These are phyloP conservation scores for Epiblema foenella DNA, from an alignment of 2,888 invertebrate species.

Conservation along the genomic window DNA sequence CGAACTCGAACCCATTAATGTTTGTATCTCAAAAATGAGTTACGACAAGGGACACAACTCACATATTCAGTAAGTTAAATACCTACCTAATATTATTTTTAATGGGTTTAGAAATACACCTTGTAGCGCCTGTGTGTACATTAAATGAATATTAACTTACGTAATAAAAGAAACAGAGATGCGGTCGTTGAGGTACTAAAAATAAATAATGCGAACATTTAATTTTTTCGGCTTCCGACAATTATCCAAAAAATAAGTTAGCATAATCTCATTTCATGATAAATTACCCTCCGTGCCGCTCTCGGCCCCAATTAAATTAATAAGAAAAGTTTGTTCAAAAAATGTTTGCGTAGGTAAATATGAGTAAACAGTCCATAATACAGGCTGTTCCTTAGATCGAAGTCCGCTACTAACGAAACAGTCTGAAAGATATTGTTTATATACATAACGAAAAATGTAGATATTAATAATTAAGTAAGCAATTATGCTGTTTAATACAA, in stretches of 20 bases:
- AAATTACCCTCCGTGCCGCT: slow-evolving; percentile 56
- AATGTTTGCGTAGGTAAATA: slow-evolving; percentile 43
- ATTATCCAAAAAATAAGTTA: slow-evolving; percentile 44
- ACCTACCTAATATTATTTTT: too few species aligned
- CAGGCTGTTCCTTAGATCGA: neutral
- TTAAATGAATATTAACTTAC: neutral
- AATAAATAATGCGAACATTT: slow-evolving; percentile 35
- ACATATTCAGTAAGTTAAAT: too few species aligned
- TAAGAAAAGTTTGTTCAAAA: slow-evolving; percentile 58
- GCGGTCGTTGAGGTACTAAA: slow-evolving; percentile 15
- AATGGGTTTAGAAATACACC: too few species aligned
- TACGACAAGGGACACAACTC: too few species aligned
- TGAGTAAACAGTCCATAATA: slow-evolving; percentile 9
- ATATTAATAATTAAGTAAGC: too few species aligned
- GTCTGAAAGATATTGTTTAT: neutral
- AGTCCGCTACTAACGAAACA: too few species aligned
- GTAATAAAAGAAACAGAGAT: neutral
- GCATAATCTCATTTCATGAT: slow-evolving; percentile 61
- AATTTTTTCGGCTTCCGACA: slow-evolving; percentile 40
- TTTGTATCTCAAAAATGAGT: too few species aligned
- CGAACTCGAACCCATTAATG: too few species aligned
- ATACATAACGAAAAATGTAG: neutral
- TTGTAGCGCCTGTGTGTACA: neutral
- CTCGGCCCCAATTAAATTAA: slow-evolving; percentile 61
- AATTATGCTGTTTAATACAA: too few species aligned